Evolutionary conservation across 2,113 vertebrate genomes (phyloP).

Genomic region (Prochilodus magdalenae): DNA sequence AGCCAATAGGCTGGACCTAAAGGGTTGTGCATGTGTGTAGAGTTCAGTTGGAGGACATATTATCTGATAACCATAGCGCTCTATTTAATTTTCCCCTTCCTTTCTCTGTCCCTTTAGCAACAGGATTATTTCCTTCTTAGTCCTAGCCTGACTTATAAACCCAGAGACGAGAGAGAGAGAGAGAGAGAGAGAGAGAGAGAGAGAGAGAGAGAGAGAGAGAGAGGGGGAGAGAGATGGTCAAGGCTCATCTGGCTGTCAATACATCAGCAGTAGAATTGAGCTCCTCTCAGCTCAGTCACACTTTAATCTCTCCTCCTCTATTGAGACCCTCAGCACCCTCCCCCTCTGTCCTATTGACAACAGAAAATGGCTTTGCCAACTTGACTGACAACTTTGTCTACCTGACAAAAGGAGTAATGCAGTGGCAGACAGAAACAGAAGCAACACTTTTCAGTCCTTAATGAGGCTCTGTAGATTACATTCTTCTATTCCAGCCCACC

Average conservation of each 20-base stretch:
- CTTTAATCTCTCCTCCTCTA: constrained; percentile 79
- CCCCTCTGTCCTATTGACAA: constrained; percentile 76
- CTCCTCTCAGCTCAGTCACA: constrained; percentile 74
- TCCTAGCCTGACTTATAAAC: neutral
- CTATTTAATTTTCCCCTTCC: no score
- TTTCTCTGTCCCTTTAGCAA: neutral
- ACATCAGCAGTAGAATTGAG: constrained; percentile 65
- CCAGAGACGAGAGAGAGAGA: neutral
- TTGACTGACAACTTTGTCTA: constrained; percentile 84
- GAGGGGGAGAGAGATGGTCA: constrained; percentile 16
- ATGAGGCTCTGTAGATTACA: constrained; percentile 46
- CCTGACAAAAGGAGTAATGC: constrained; percentile 71
- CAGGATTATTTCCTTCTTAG: neutral
- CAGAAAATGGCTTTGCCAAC: constrained; percentile 78
- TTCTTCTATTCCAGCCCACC: constrained; percentile 64
- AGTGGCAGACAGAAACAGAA: constrained; percentile 45
- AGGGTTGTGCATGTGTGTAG: neutral
- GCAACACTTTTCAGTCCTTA: constrained; percentile 51
- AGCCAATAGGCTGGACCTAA: no score
- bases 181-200: neutral
- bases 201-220: neutral
- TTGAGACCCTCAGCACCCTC: constrained; percentile 73
- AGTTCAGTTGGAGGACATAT: neutral
- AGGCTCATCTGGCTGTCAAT: constrained; percentile 65
- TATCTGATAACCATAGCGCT: neutral